Evolutionary conservation across 2,888 invertebrate genomes (phyloP), one percentile per base, ranked within the genome.

Genomic region (Phaonia tiefii): DNA sequence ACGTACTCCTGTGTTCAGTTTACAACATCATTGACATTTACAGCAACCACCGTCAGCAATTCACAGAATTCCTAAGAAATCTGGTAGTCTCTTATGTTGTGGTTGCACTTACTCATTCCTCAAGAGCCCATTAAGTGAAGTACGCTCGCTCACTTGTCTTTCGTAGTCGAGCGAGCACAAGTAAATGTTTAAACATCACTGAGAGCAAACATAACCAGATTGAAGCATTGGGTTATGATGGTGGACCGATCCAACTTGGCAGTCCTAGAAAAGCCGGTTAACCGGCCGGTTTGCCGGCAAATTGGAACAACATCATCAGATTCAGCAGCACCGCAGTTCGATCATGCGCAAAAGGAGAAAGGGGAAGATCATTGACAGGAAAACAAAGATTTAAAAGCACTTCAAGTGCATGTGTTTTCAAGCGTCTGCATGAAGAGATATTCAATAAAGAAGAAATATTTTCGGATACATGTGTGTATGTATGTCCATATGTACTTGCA

Each of bases 181-280:
- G 54, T 54, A 25, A 54, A 54, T 54, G 54, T 54, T 54, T 2
- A 15, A 46, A n/a, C 22, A 54, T 54, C 10, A 13, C 25, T 25
- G 13, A 22, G 54, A 54, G 54, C 25, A 25, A 54, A 25, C 54
- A 54, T 54, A 11, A 20, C 49, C 49, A n/a, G 20, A 49, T 15
- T 20, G 22, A 13, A 22, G 13, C 25, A 51, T 8, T n/a, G 10
- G 44, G 8, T 8, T 31, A 8, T 8, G 31, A 8, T 8, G 31
- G 3, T 8, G n/a, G 31, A 8, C 20, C 17, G 37, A 17, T 42
- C 31, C 7, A 58, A 73, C 56, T 37, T 73, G 31, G 65, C 69
- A 56, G n/a, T 17, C 65, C 70, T 71, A 77, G 67, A 74, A 80
- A 80, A 77, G 77, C 77, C 80, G 80, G 71, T 77, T 80, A 77